Base-by-base conservation (phyloP, 2,797 vertebrate species). In the Chloroceryle amazona region DNA sequence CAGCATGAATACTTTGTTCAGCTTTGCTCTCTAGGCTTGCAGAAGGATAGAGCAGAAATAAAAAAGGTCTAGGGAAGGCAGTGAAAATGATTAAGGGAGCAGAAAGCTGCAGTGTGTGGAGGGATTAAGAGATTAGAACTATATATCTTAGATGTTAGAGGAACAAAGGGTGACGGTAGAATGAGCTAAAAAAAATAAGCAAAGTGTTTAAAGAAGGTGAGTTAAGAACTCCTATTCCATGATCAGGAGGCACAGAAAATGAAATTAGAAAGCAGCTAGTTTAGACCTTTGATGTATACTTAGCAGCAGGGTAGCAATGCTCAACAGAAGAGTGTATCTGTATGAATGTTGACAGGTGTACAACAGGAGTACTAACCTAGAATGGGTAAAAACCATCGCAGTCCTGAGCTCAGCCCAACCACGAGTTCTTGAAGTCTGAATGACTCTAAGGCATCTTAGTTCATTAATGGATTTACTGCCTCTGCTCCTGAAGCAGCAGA, bases 51-150 rank as follows among this genome's bases (percentile, higher is more conserved):
- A 81, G 60, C 31, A 84, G 73, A 82, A 84, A 73, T 76, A 55
- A 84, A 57, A 92, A 62, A 90, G 76, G 35, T 52, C 55, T 42
- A 15, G 28, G 44, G 60, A 90, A 94, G 76, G 82, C 71, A 84
- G 62, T 70, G 91, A 79, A 94, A 96, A 82, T 90, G 31, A 94
- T 90, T 58, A 84, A 92, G 47, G 73, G 80, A 79, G 80, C 15
- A 74, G 87, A 84, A 94, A 91, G 37, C 63, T 93, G 66, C 55
- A 67, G 55, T 57, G 37, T 86, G 90, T 73, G 35, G 62, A 83
- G 86, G 81, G 83, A 95, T 92, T 93, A 82, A 86, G 95, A 96
- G 66, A 96, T 94, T 80, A 80, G 73, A 89, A 84, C 82, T 22
- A 84, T 91, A 44, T 54, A 87, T 95, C 61, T 87, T 42, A 66